Evolutionary conservation across 92 coral and sea anemone genomes (phyloP).

Genomic region (Epizoanthus illoricatus): DNA sequence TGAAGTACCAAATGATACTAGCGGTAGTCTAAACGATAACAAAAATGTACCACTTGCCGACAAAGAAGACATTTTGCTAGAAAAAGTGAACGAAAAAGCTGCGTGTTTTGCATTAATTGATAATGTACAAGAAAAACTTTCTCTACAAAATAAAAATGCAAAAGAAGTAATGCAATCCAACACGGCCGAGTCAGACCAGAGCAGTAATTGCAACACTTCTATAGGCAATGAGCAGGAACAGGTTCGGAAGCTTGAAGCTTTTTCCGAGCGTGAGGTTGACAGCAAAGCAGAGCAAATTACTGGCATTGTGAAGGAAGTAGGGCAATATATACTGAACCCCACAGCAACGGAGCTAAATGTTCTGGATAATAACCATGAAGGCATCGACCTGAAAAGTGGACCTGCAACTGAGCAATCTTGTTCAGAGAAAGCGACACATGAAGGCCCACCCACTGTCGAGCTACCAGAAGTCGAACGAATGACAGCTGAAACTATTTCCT

Average conservation of each 20-base stretch:
- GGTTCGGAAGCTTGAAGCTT: background rate
- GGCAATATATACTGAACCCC: background rate
- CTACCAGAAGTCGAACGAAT: too few relatives aligned
- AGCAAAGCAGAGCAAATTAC: background rate
- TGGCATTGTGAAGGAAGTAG: background rate
- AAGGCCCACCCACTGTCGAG: too few relatives aligned
- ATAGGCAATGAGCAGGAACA: background rate
- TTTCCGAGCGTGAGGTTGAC: background rate
- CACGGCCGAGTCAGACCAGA: background rate
- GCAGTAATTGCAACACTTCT: background rate
- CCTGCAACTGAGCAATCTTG: too few relatives aligned
- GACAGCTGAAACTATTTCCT: too few relatives aligned
- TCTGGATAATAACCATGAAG: background rate
- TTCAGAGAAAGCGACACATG: too few relatives aligned
- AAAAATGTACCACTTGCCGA: background rate
- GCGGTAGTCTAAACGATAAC: background rate
- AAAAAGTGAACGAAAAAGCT: constrained; percentile 17
- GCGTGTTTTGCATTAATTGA: constrained; percentile 16
- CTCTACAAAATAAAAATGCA: constrained; percentile 1
- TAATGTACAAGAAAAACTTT: constrained; percentile 16
- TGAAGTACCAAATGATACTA: background rate
- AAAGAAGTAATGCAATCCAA: background rate
- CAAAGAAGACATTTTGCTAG: constrained; percentile 5
- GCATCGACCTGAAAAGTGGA: background rate
- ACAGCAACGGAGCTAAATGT: background rate